These are phyloP conservation scores for Apaloderma vittatum DNA, from an alignment of 2,113 vertebrate species.

Conservation along the genomic window DNA sequence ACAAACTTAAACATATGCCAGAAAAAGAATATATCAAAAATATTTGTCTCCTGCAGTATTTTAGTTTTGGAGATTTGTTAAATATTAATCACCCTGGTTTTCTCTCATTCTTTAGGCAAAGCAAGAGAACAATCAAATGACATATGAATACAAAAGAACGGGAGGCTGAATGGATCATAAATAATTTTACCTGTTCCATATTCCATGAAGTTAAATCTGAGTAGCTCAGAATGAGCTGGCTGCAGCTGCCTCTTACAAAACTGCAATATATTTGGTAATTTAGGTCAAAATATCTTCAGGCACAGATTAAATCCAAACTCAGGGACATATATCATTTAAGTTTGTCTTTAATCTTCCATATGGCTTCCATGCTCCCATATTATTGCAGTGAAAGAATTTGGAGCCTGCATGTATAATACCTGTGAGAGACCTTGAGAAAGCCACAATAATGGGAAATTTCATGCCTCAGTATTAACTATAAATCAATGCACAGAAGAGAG, in stretches of 20 bases:
- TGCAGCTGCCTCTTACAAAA: slow-evolving; percentile 38
- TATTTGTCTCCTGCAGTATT: not conserved
- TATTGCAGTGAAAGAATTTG: slow-evolving; percentile 53
- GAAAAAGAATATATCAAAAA: not conserved
- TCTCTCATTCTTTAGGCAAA: slow-evolving; percentile 9
- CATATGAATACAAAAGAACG: slow-evolving; percentile 59
- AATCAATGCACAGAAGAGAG: not conserved
- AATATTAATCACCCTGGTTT: not conserved
- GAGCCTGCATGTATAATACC: slow-evolving; percentile 26
- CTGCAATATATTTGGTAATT: slow-evolving; percentile 71
- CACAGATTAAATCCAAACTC: slow-evolving; percentile 73
- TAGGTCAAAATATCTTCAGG: slow-evolving; percentile 74
- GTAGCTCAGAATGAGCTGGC: slow-evolving; percentile 42
- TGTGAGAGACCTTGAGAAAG: slow-evolving; percentile 69
- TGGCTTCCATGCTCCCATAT: slow-evolving; percentile 16
- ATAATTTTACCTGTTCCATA: slow-evolving; percentile 76
- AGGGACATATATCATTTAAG: slow-evolving; percentile 61
- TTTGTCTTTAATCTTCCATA: slow-evolving; percentile 73
- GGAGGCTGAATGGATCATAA: slow-evolving; percentile 51
- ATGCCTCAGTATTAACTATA: slow-evolving; percentile 44
- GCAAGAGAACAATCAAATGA: not conserved
- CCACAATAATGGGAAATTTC: slow-evolving; percentile 41
- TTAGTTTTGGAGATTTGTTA: not conserved
- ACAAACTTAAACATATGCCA: not conserved
- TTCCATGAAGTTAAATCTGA: slow-evolving; percentile 69